Base-by-base conservation (phyloP, 2,113 vertebrate species). In the Channa maculata region DNA sequence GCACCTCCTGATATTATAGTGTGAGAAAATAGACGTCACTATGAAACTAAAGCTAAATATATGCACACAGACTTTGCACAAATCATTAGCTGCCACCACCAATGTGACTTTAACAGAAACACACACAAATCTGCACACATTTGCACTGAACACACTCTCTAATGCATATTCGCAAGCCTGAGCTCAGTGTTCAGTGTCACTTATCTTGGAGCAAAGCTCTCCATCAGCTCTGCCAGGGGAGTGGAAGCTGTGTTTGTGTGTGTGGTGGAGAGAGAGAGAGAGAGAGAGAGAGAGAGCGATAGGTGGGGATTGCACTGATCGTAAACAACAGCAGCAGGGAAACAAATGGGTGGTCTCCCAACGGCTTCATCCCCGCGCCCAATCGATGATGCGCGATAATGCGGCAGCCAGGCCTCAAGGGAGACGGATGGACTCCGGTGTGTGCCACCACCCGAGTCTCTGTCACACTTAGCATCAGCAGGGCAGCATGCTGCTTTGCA, bases 321-420 rank as follows among this genome's bases (percentile, higher is more conserved):
- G 38, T 83, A 87, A 87, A 87, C 78, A 86, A 68, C 73, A 60
- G 50, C 71, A 75, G 83, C 66, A 44, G 69, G 44, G 45, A 67
- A 76, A 83, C 68, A 87, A 83, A 89, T 72, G 62, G 64, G 66
- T 43, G 71, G 66, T 57, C 65, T 62, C 80, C 45, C 15, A 3
- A 58, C 51, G 34, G 80, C 78, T 82, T 74, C 69, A 75, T 87
- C 74, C 63, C 60, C 24, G 0, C 12, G 24, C 59, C 71, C 66
- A 54, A 79, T 85, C 67, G 60, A 88, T 85, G 82, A 88, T 79
- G 83, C 77, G 38, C 15, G 51, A 85, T 83, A 81, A 67, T 44
- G 39, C 60, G 34, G 74, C 60, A 37, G 70, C 6, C 13, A 65
- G 79, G 49, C 75, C 66, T 13, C 54, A 0, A 33, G 75, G 71